Conservation (phyloP, 2,888 invertebrate species). For the Clitarchus hookeri region DNA sequence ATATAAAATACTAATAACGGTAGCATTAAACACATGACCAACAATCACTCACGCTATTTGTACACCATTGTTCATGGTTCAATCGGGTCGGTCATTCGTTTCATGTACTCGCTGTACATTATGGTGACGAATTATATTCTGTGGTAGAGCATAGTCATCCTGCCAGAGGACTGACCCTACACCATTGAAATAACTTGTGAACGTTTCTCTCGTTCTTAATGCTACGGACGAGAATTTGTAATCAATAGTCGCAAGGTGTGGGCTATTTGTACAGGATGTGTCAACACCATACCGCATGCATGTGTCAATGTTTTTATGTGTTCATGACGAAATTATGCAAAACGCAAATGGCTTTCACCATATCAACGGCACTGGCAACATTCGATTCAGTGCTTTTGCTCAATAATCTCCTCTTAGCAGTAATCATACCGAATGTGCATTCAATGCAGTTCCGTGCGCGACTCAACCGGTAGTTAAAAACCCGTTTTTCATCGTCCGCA, state of each 20-base stretch:
- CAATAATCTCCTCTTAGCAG: too few relatives aligned
- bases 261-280: not conserved
- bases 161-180: constrained; percentile 6
- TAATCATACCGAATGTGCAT: too few relatives aligned
- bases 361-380: too few relatives aligned
- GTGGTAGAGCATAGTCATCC: constrained; percentile 5
- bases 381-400: too few relatives aligned
- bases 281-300: not conserved
- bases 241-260: not conserved
- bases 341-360: not conserved
- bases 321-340: not conserved
- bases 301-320: not conserved
- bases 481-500: not conserved
- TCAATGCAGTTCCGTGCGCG: too few relatives aligned
- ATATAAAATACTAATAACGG: too few relatives aligned
- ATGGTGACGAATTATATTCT: not conserved
- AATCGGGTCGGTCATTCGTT: too few relatives aligned
- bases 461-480: not conserved
- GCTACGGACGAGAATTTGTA: not conserved
- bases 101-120: not conserved
- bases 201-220: not conserved
- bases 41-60: too few relatives aligned
- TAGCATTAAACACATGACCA: too few relatives aligned
- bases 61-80: too few relatives aligned
- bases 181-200: not conserved